These are phyloP conservation scores for Salarias fasciatus DNA, from an alignment of 2,797 vertebrate genomes.

Conservation along the genomic window DNA sequence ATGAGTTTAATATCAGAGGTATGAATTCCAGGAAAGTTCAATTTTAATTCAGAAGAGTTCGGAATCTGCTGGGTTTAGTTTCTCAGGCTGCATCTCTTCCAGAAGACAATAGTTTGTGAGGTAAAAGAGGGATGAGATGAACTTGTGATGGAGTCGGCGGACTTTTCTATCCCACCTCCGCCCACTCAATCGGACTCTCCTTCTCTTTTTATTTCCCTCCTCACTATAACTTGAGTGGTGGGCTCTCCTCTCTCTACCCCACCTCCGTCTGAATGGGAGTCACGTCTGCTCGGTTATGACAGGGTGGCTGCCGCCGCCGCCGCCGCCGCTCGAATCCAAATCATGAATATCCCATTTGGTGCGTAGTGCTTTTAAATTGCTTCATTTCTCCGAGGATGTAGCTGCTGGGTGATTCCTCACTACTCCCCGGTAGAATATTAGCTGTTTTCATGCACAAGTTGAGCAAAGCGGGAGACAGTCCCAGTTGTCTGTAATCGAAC, in stretches of 20 bases:
- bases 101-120: constrained; percentile 14
- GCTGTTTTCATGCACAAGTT: constrained; percentile 64
- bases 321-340: constrained; percentile 78
- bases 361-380: constrained; percentile 81
- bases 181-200: not conserved
- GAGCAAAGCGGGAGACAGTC: constrained; percentile 50
- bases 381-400: constrained; percentile 77
- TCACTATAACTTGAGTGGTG: constrained; percentile 24
- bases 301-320: constrained; percentile 58
- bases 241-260: constrained; percentile 27
- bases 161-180: not conserved
- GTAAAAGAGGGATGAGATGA: constrained; percentile 15
- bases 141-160: constrained; percentile 20
- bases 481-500: constrained; percentile 55
- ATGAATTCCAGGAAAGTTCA: too few relatives aligned
- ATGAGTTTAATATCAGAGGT: too few relatives aligned
- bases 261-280: constrained; percentile 56
- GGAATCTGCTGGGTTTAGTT: not conserved
- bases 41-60: too few relatives aligned
- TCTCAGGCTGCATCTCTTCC: constrained; percentile 9
- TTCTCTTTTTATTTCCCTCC: constrained; percentile 18
- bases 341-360: constrained; percentile 84
- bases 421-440: constrained; percentile 69
- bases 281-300: constrained; percentile 73
- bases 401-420: constrained; percentile 72